Conservation (phyloP, 2,888 invertebrate species). For the Catocala nupta region DNA sequence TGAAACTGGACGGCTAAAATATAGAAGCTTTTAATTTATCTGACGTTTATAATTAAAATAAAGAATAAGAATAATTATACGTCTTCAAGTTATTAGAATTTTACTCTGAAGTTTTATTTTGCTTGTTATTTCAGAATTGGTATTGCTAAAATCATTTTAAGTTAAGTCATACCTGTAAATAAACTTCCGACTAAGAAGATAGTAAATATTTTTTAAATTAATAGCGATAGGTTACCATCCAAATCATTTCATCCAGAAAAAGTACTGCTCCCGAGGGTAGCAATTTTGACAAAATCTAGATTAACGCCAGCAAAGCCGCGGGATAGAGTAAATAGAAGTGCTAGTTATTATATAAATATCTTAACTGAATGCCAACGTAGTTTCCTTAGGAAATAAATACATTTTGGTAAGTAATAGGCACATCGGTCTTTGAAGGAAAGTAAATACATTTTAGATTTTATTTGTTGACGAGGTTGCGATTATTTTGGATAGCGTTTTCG, state of each 20-base stretch:
- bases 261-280: neutral
- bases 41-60: slow-evolving; percentile 17
- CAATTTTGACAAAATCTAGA: no score
- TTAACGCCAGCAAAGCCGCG: no score
- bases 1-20: slow-evolving; percentile 10
- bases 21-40: slow-evolving; percentile 11
- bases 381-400: neutral
- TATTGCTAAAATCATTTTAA: neutral
- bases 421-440: neutral
- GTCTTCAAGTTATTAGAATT: slow-evolving; percentile 1
- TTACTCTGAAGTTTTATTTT: neutral
- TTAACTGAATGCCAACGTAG: neutral
- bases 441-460: neutral
- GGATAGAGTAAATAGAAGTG: no score
- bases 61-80: slow-evolving; percentile 13
- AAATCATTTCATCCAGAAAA: no score
- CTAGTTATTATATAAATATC: neutral
- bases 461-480: no score
- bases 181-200: neutral
- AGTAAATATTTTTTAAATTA: no score
- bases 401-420: neutral
- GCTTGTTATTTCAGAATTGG: neutral
- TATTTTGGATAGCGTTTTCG: no score
- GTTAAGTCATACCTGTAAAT: no score
- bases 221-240: no score